These are phyloP conservation scores for Polypedilum pembai DNA, from an alignment of 1,140 invertebrate genomes.

Conservation along the genomic window DNA sequence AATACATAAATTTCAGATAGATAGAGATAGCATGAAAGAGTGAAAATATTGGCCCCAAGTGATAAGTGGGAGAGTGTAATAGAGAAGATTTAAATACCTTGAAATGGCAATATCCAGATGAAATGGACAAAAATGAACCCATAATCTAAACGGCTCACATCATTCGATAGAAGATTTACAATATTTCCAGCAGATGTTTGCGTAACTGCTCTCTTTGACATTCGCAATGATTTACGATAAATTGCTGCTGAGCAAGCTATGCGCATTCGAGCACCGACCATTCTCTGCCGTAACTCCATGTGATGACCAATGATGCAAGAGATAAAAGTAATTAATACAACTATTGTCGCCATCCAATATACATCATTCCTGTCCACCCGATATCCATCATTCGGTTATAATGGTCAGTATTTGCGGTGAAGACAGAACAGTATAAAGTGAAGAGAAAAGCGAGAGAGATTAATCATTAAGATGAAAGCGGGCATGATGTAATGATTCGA, in stretches of 20 bases:
- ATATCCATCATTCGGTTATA: too few relatives aligned
- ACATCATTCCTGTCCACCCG: constrained; percentile 40
- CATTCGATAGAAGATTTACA: constrained; percentile 78
- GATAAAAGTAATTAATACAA: constrained; percentile 38
- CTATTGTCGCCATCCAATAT: constrained; percentile 35
- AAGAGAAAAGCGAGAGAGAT: too few relatives aligned
- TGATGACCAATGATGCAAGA: constrained; percentile 42
- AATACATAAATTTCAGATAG: too few relatives aligned
- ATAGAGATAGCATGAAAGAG: too few relatives aligned
- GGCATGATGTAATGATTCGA: too few relatives aligned
- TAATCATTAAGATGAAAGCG: too few relatives aligned
- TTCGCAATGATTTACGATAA: constrained; percentile 53
- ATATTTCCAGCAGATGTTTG: constrained; percentile 71
- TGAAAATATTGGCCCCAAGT: too few relatives aligned
- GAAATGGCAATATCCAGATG: constrained; percentile 63
- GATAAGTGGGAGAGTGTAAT: too few relatives aligned
- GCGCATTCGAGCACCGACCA: constrained; percentile 46
- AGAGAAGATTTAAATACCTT: constrained; percentile 38
- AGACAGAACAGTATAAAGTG: too few relatives aligned
- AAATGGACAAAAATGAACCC: constrained; percentile 54
- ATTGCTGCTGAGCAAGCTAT: constrained; percentile 53
- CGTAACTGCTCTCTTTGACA: constrained; percentile 57
- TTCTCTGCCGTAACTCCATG: constrained; percentile 39
- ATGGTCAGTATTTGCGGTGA: too few relatives aligned
- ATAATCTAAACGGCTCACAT: constrained; percentile 58